Evolutionary conservation across 2,797 vertebrate species (phyloP).

Genomic region (Dermochelys coriacea): DNA sequence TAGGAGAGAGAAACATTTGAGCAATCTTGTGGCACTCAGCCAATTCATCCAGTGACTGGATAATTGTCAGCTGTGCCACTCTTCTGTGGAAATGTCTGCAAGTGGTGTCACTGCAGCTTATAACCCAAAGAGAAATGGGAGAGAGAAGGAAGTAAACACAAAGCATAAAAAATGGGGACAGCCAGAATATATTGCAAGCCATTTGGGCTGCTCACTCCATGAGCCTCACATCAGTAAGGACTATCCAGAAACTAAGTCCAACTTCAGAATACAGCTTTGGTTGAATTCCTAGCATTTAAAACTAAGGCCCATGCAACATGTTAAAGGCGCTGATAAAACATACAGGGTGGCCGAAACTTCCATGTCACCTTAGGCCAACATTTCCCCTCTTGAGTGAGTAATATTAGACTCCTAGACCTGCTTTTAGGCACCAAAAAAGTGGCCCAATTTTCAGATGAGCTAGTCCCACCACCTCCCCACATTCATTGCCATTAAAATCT

Average conservation of each 20-base stretch:
- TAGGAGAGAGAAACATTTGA: accelerated
- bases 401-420: not conserved
- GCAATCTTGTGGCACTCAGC: not conserved
- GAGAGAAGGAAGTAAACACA: not conserved
- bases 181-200: not conserved
- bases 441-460: accelerated
- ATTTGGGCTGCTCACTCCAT: not conserved
- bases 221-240: slow-evolving; percentile 9
- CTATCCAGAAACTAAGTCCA: slow-evolving; percentile 24
- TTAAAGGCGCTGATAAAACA: not conserved
- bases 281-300: slow-evolving; percentile 16
- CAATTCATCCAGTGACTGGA: not conserved
- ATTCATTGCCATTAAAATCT: not conserved
- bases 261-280: slow-evolving; percentile 40
- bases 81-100: not conserved
- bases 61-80: not conserved
- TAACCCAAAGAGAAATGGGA: not conserved
- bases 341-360: not conserved
- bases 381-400: not conserved
- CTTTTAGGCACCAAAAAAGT: not conserved
- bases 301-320: not conserved
- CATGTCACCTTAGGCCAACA: not conserved
- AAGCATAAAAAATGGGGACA: not conserved
- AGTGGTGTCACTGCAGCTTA: not conserved
- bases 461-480: not conserved